These are phyloP conservation scores for Zosterops borbonicus DNA, from an alignment of 2,113 vertebrate genomes.

Conservation along the genomic window DNA sequence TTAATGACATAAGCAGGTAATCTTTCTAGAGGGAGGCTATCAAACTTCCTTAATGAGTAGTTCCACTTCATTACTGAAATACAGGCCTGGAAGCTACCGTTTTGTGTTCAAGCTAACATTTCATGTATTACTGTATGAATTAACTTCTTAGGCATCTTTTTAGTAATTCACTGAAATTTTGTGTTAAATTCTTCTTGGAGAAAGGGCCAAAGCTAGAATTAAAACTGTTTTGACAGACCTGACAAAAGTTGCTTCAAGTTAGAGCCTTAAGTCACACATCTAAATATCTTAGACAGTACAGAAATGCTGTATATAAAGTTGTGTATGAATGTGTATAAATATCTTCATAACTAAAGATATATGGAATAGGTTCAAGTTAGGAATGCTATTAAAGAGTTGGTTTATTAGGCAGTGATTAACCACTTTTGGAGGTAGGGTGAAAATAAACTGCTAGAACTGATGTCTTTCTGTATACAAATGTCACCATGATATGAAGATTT, in stretches of 20 bases:
- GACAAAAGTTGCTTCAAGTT: not conserved
- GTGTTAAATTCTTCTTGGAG: not conserved
- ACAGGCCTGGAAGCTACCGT: not conserved
- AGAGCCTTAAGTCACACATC: not conserved
- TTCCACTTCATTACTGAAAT: not conserved
- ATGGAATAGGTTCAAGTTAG: not conserved
- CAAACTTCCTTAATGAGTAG: slow-evolving; percentile 25
- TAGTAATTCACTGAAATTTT: not conserved
- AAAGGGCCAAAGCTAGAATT: not conserved
- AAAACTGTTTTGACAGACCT: not conserved
- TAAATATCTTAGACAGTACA: not conserved
- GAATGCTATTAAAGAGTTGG: not conserved
- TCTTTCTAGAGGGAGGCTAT: slow-evolving; percentile 10
- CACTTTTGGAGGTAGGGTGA: not conserved
- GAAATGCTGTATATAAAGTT: not conserved
- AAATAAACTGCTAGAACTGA: not conserved
- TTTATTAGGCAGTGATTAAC: not conserved
- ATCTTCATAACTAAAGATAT: not conserved
- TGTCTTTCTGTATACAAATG: not conserved
- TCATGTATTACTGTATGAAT: not conserved
- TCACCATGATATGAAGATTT: not conserved
- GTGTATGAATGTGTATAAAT: not conserved
- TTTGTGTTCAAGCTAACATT: not conserved
- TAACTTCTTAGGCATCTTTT: not conserved
- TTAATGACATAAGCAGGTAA: slow-evolving; percentile 42